phyloP scores from a whole-genome alignment of 1,140 invertebrate genomes.

The Heliconius nattereri region DNA sequence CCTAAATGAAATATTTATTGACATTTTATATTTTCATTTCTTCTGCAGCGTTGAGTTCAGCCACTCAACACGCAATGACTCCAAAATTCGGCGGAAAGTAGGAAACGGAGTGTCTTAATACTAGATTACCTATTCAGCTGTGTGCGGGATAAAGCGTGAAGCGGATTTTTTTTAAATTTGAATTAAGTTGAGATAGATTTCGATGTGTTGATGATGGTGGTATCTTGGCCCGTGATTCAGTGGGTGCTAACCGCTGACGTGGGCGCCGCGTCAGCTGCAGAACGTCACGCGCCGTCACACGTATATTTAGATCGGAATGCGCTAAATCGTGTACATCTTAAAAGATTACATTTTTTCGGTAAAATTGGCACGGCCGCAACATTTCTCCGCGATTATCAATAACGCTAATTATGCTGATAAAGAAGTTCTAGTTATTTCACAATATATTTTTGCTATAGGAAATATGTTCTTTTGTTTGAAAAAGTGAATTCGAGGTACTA shows the following conservation, averaged over 20 bases:
- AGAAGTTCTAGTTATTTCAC: not conserved
- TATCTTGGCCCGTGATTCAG: slow-evolving; percentile 53
- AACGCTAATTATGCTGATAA: slow-evolving; percentile 27
- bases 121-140: too few relatives aligned
- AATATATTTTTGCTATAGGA: not conserved
- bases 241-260: slow-evolving; percentile 51
- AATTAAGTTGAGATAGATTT: not conserved
- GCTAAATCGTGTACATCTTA: slow-evolving; percentile 60
- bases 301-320: slow-evolving; percentile 76
- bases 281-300: slow-evolving; percentile 68
- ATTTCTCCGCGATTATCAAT: slow-evolving; percentile 24
- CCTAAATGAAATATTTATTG: too few relatives aligned
- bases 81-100: too few relatives aligned
- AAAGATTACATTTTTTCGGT: slow-evolving; percentile 62
- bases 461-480: not conserved
- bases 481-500: not conserved
- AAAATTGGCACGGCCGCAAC: slow-evolving; percentile 53
- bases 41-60: too few relatives aligned
- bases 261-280: slow-evolving; percentile 52
- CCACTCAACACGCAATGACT: too few relatives aligned
- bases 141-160: too few relatives aligned
- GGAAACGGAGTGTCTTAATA: too few relatives aligned
- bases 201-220: not conserved
- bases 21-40: too few relatives aligned
- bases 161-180: too few relatives aligned